Percentiles rank a stretch among this genome's conserved stretches.
Conservation (phyloP, 2,888 invertebrate species). For the Hydrotaea diabolus region DNA sequence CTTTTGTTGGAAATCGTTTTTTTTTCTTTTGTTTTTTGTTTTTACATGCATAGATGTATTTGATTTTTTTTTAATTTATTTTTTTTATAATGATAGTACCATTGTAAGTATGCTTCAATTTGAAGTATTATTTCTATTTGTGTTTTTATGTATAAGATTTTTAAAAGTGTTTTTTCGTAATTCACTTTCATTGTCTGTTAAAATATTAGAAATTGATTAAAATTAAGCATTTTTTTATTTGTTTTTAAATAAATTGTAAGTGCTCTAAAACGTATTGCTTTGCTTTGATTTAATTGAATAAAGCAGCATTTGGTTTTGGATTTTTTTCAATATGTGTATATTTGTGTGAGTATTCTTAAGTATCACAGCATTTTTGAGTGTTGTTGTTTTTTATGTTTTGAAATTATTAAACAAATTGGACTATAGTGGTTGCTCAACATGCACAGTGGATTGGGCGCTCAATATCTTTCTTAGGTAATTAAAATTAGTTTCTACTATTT, state of each 20-base stretch:
- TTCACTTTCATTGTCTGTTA: conserved; percentile 29
- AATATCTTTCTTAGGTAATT: no score
- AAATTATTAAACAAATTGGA: not conserved
- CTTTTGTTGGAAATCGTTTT: conserved; percentile 1
- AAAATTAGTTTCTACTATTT: no score
- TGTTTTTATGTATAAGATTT: conserved; percentile 6
- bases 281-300: not conserved
- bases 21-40: not conserved
- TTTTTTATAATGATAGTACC: not conserved
- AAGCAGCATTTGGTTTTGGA: conserved; percentile 38
- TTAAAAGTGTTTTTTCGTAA: conserved; percentile 5
- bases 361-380: conserved; percentile 61
- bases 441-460: not conserved
- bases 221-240: conserved; percentile 15
- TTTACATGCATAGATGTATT: not conserved
- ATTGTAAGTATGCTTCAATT: conserved; percentile 55
- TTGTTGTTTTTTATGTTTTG: conserved; percentile 9
- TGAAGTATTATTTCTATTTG: conserved; percentile 46
- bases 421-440: not conserved
- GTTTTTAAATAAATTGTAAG: not conserved
- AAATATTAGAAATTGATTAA: not conserved
- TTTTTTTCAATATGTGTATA: conserved; percentile 19
- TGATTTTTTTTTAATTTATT: conserved; percentile 3
- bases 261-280: not conserved
- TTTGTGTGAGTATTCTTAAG: conserved; percentile 46